Conservation (phyloP, 2,113 vertebrate species). For the Entomyzon cyanotis region DNA sequence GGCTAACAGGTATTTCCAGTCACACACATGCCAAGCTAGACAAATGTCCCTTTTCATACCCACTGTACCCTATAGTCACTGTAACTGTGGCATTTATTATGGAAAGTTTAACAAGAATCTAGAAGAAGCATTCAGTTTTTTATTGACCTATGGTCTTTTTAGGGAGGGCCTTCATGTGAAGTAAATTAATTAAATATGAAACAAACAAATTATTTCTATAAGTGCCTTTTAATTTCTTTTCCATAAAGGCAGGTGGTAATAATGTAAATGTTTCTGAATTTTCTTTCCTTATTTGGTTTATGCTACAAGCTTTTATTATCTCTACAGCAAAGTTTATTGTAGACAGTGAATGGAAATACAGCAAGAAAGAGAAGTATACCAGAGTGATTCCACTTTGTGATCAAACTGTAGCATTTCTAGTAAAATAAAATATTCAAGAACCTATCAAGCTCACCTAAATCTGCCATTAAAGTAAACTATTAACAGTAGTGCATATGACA, state of each 20-base stretch:
- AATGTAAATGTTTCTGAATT: not conserved
- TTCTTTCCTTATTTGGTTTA: not conserved
- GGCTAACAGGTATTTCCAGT: not conserved
- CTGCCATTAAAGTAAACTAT: not conserved
- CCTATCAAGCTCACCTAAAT: not conserved
- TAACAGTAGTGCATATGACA: not conserved
- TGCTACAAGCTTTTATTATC: not conserved
- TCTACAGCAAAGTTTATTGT: not conserved
- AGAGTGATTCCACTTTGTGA: not conserved
- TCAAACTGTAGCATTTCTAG: not conserved
- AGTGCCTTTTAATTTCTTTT: not conserved
- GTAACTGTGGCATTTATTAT: not conserved
- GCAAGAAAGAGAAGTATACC: not conserved
- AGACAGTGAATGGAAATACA: not conserved
- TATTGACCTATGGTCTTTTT: not conserved
- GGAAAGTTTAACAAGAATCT: not conserved
- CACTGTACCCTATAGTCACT: not conserved
- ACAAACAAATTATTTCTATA: not conserved
- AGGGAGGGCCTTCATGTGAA: not conserved
- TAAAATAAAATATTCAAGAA: not conserved
- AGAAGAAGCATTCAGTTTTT: not conserved
- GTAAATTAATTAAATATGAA: not conserved
- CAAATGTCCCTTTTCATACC: not conserved
- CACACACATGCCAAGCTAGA: not conserved
- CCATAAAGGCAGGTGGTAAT: not conserved